Evolutionary conservation across 2,888 invertebrate genomes (phyloP), one percentile per base, ranked within the genome.

Genomic region (Bembecia ichneumoniformis): DNA sequence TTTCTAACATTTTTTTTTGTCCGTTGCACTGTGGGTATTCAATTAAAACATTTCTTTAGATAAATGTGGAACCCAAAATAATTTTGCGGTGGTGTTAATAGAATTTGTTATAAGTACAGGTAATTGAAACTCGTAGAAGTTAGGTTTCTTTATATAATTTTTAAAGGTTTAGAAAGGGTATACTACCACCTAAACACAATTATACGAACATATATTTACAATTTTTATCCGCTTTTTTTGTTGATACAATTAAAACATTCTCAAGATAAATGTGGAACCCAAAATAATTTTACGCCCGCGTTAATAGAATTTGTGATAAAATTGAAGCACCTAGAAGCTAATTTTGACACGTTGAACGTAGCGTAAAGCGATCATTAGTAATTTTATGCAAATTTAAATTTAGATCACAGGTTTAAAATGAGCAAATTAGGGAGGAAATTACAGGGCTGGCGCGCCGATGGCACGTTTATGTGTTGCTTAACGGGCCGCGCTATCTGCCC

Each of bases 361-460:
- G 68, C 74, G 72, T 74, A 75, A 75, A 72, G 75, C 75, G 28
- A 75, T 72, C 75, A 79, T 82, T 79, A 82, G 73, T 77, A 77
- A 80, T 79, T 82, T 81, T 81, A 82, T 83, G 82, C 82, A 82
- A 82, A 82, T 82, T 76, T 69, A 68, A 77, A 81, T 75, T 75
- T 71, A 76, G 73, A 80, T 77, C 77, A 74, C 74, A 69, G 74
- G 68, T 74, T 77, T 71, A 71, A 74, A 80, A 74, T 76, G 77
- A 73, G 69, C 64, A 77, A 77, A 78, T 80, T 78, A 78, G 78
- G 74, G 73, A 64, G 72, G 52, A 82, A 78, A 82, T 82, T 82
- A 82, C 73, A 82, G 82, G 77, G 76, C 72, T 67, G 64, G 66
- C 52, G 64, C 57, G 74, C 79, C 77, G 77, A 77, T 71, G 71